Conservation (phyloP, 2,888 invertebrate species). For the Trachelus tabidus region DNA sequence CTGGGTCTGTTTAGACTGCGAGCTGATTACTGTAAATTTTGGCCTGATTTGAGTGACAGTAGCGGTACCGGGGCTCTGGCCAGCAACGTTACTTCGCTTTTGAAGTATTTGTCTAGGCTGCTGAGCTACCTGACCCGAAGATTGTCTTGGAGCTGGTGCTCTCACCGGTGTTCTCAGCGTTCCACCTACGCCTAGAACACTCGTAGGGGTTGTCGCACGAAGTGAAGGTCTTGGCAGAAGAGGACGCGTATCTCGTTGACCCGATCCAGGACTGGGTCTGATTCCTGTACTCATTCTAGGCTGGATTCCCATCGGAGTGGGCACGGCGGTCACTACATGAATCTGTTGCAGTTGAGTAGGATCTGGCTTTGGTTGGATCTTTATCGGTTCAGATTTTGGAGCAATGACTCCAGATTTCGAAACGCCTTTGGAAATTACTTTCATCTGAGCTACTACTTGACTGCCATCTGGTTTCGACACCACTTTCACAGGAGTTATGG, state of each 20-base stretch:
- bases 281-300: conserved; percentile 47
- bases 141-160: conserved; percentile 42
- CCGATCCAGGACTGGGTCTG: conserved; percentile 22
- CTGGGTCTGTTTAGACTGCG: conserved; percentile 40
- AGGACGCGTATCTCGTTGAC: conserved; percentile 52
- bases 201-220: conserved; percentile 48
- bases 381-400: conserved; percentile 59
- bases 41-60: conserved; percentile 45
- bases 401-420: conserved; percentile 21
- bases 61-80: conserved; percentile 35
- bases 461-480: conserved; percentile 61
- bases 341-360: conserved; percentile 58
- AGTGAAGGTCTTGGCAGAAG: conserved; percentile 54
- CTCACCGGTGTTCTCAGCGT: conserved; percentile 52
- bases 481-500: conserved; percentile 59
- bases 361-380: conserved; percentile 64
- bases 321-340: conserved; percentile 60
- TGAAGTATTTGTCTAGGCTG: conserved; percentile 36
- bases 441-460: conserved; percentile 63
- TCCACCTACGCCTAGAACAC: conserved; percentile 48
- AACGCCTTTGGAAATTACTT: conserved; percentile 54
- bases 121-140: conserved; percentile 15
- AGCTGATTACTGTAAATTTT: conserved; percentile 47
- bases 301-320: conserved; percentile 47
- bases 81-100: conserved; percentile 28